Evolutionary conservation across 1,140 invertebrate species (phyloP), one percentile per base, ranked within the genome.

Genomic region (Ericerus pela): DNA sequence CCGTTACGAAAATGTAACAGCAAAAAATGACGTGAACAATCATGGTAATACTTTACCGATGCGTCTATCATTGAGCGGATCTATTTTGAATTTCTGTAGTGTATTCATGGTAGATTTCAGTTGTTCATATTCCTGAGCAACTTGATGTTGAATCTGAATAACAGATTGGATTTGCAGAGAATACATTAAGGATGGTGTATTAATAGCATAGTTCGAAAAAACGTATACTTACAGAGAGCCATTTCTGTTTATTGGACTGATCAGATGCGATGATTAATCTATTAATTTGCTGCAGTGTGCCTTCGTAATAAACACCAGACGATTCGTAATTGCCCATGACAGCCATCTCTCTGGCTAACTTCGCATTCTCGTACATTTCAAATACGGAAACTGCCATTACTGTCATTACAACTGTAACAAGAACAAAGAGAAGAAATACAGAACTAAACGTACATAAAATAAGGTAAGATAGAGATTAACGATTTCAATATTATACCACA

Each of bases 251-350:
- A 56, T 81, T 77, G 59, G 79, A 80, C 47, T 79, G 79, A 59
- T 84, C 91, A 14, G 77, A 82, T 33, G 80, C 83, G 16, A 79
- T 74, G 38, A 96, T 76, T 26, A 94, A 75, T 62, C 79, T 80
- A 64, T 90, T 85, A 62, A 95, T 86, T 72, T 92, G 87, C 68
- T 91, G 86, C 29, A 93, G 76, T 3, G 91, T 86, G 51, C 91
- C 88, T 72, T 96, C 87, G 69, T 96, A 98, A 72, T 96, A 96
- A 47, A 96, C 88, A 62, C 82, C 76, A 11, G 92, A 86, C 56
- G 87, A 88, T 65, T 96, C 93, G 68, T 98, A 98, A 70, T 96
- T 95, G 6, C 93, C 92, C 66, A 89, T 82, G 59, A 96, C 73
- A 55, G 90, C 88, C 82, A 88, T 90, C 73, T 97, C 92, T 62